Conservation (phyloP, 2,113 vertebrate genomes). For the Accipiter virgatus region DNA sequence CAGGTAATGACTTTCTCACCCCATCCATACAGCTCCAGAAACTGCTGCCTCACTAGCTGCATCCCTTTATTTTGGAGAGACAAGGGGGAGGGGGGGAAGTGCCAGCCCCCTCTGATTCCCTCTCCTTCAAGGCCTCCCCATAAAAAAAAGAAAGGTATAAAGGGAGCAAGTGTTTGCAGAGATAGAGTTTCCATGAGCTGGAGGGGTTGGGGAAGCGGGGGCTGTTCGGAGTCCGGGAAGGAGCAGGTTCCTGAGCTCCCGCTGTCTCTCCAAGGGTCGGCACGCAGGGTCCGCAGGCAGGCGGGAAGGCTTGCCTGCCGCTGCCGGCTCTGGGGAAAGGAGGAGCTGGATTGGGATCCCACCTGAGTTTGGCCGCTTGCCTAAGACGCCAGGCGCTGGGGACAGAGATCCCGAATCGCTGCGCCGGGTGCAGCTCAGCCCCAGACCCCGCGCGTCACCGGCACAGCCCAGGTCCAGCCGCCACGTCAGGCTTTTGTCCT, state of each 20-base stretch:
- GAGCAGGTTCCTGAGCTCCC: neutral
- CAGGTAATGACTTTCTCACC: slow-evolving; percentile 72
- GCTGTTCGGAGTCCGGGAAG: neutral
- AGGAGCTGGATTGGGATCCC: neutral
- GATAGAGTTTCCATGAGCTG: neutral
- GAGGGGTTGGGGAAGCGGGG: neutral
- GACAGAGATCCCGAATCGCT: accelerated
- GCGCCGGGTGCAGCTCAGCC: neutral
- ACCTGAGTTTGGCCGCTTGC: neutral
- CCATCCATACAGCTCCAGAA: slow-evolving; percentile 59
- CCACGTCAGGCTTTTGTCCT: accelerated
- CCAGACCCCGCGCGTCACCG: accelerated
- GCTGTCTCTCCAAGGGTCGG: neutral
- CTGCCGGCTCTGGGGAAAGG: neutral
- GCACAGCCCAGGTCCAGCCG: accelerated
- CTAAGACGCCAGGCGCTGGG: neutral
- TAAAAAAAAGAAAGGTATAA: slow-evolving; percentile 23
- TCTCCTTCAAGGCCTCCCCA: neutral
- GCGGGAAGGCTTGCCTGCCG: neutral
- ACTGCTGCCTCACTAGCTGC: slow-evolving; percentile 50
- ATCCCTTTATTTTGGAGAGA: slow-evolving; percentile 40
- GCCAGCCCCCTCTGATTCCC: neutral
- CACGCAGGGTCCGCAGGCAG: neutral
- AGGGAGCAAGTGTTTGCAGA: slow-evolving; percentile 45
- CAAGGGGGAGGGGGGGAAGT: neutral